These are phyloP conservation scores for Scolopax bukidnonensis DNA, from an alignment of 2,797 vertebrate genomes.

Conservation along the genomic window DNA sequence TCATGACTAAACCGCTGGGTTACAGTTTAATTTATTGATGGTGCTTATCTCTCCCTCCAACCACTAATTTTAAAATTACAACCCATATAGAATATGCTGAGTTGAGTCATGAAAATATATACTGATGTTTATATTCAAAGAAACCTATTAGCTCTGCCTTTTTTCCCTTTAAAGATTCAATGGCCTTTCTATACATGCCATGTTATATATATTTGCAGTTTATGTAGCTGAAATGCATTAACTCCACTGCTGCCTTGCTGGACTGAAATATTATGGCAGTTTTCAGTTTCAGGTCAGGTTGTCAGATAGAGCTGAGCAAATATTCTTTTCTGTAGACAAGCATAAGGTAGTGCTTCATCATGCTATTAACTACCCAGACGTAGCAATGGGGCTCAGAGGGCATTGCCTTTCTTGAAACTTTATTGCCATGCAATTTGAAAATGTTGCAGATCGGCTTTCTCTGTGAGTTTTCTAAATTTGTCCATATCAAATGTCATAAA, in stretches of 20 bases:
- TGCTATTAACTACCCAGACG: background rate
- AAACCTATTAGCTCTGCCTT: constrained; percentile 66
- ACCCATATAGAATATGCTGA: constrained; percentile 71
- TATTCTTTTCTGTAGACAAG: background rate
- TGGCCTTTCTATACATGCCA: constrained; percentile 40
- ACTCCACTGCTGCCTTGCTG: constrained; percentile 43
- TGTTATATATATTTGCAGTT: constrained; percentile 50
- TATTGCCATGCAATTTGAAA: background rate
- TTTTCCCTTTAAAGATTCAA: constrained; percentile 65
- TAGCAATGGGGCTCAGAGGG: background rate
- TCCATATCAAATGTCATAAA: background rate
- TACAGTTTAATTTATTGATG: constrained; percentile 77
- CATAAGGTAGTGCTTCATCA: background rate
- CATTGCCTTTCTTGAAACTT: background rate
- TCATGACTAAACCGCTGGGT: constrained; percentile 77
- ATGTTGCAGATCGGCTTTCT: background rate
- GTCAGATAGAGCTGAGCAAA: background rate
- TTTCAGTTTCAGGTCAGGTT: background rate
- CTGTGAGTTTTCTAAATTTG: background rate
- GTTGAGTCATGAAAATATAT: constrained; percentile 75
- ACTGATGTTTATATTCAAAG: constrained; percentile 73
- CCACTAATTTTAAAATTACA: constrained; percentile 80
- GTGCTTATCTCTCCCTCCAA: constrained; percentile 73
- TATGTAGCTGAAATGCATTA: constrained; percentile 55
- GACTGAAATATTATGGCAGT: background rate